Base-by-base conservation (phyloP, 2,888 invertebrate species). In the Lasioglossum marginatum region DNA sequence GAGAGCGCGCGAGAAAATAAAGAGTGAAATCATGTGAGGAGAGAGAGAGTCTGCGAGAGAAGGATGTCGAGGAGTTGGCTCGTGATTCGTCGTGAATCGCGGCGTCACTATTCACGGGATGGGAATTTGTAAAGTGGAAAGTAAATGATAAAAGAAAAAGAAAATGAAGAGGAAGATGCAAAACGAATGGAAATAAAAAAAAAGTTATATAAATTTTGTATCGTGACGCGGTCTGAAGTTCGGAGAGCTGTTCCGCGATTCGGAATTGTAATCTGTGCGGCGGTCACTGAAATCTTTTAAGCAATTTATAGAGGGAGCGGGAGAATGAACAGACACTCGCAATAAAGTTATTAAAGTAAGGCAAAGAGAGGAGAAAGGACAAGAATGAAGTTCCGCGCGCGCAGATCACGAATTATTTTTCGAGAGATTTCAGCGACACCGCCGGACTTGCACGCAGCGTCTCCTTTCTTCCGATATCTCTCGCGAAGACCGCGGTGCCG, bases 51-150 rank as follows among this genome's bases (percentile, higher is more conserved):
- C 48, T 76, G 48, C 78, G 73, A 66, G 73, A 70, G 78, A 73
- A 85, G 74, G 85, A 78, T 72, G 72, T 80, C 80, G 76, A 45
- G 82, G 76, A 79, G 86, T 91, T 91, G 91, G 90, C 91, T 91
- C 91, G 91, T 91, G 91, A 91, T 91, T 91, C 91, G 91, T 86
- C 87, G 88, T 83, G 89, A 91, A 89, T 91, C 87, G 83, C 89
- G 88, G 85, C 86, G 83, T 88, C 88, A 89, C 40, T 86, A 89
- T 91, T 89, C 86, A 27, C 27, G 87, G 82, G 73, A 79, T 74
- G 82, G 87, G 81, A 68, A 81, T 79, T 70, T 85, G 85, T 86
- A 83, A 83, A 74, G 71, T 60, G 83, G 72, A 82, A 43, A 70
- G 70, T 70, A n/a, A 40, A 70, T n/a, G 37, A 37, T 68, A 37